A percentile compares a stretch with the other conserved stretches of the same genome.
phyloP scores from a whole-genome alignment of 2,888 invertebrate genomes.

The Schizaphis graminum region DNA sequence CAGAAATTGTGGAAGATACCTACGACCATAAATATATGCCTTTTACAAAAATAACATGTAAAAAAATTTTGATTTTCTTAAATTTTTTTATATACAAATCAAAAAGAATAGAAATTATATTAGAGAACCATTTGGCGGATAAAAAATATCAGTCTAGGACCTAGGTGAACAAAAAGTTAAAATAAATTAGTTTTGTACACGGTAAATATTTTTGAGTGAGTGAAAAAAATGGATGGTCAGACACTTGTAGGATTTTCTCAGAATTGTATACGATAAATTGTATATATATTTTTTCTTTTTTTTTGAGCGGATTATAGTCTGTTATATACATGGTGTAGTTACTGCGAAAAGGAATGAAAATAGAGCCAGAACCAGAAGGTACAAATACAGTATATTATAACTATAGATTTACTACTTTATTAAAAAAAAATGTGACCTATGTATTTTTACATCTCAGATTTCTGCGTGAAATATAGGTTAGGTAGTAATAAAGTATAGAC shows the following conservation, averaged over 20 bases:
- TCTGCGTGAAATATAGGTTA: neutral
- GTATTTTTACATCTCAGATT: neutral
- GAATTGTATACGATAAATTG: neutral
- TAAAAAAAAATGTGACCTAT: neutral
- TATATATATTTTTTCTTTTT: neutral
- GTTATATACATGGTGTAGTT: neutral
- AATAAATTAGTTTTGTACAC: neutral
- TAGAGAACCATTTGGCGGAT: neutral
- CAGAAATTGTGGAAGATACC: no score
- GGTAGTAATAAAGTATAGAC: neutral
- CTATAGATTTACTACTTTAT: neutral
- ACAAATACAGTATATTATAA: neutral
- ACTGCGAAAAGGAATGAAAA: neutral
- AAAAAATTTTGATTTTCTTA: neutral
- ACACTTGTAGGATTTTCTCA: neutral
- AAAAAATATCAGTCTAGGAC: neutral
- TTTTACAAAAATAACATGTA: neutral
- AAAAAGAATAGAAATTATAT: neutral
- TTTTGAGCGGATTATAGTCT: neutral
- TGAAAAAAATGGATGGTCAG: neutral
- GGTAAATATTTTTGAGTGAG: neutral
- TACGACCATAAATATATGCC: neutral
- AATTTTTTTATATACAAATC: neutral
- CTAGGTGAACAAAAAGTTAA: neutral
- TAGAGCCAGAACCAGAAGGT: neutral